Evolutionary conservation across 2,888 invertebrate genomes (phyloP).

Genomic region (Drosophila histrio): DNA sequence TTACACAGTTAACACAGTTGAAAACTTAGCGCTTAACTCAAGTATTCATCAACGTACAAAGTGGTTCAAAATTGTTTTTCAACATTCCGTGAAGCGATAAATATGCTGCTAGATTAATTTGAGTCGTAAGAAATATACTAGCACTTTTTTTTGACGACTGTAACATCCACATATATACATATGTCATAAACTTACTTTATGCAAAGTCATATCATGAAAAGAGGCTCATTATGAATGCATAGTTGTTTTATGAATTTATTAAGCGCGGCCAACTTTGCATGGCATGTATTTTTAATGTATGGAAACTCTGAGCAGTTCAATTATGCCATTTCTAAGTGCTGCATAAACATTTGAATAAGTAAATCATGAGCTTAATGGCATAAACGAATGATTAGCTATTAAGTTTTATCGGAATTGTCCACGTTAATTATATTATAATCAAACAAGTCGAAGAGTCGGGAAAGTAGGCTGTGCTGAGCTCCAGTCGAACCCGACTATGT

Average conservation of each 20-base stretch:
- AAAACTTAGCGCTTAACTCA: constrained; percentile 10
- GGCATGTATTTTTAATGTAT: not conserved
- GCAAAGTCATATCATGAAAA: not conserved
- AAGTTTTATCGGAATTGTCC: not conserved
- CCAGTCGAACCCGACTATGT: too few relatives aligned
- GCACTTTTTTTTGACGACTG: not conserved
- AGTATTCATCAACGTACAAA: constrained; percentile 13
- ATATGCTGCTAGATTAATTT: not conserved
- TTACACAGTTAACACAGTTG: constrained; percentile 21
- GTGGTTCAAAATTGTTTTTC: constrained; percentile 9
- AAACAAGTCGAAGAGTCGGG: too few relatives aligned
- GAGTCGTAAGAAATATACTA: not conserved
- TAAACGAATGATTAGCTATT: not conserved
- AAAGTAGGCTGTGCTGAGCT: too few relatives aligned
- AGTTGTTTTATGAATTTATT: not conserved
- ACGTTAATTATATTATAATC: not conserved
- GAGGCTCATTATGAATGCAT: not conserved
- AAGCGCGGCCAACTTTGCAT: too few relatives aligned
- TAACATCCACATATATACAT: not conserved
- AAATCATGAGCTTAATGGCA: not conserved
- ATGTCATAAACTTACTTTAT: not conserved
- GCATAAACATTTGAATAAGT: not conserved
- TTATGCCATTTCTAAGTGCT: not conserved
- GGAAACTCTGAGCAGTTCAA: not conserved
- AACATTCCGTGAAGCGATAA: not conserved